Base-by-base conservation (phyloP, 2,113 vertebrate genomes). In the Podilymbus podiceps region DNA sequence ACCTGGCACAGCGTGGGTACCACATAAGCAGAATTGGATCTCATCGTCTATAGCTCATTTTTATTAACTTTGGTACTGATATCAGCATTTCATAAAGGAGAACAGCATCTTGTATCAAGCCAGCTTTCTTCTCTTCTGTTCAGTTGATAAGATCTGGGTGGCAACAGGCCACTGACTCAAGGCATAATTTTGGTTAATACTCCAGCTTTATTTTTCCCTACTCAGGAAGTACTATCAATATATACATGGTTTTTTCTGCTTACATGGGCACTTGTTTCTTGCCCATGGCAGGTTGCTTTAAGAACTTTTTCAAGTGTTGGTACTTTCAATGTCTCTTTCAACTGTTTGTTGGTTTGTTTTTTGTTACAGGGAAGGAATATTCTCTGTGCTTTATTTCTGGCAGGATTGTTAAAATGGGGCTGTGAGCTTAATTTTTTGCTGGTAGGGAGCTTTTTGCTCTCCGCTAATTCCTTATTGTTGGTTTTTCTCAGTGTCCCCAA, bases 1-100 rank as follows among this genome's bases (percentile, higher is more conserved):
- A 74, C 64, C 56, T 89, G 93, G 76, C 83, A 90, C 68, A 60
- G 68, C 35, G 64, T 38, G 30, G 82, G 59, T 86, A 78, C 33
- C 15, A 21, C 76, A 42, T 83, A 84, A 93, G 76, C 72, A 93
- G 84, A 95, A 93, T 38, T 71, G 60, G 58, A 78, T 94, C 86
- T 92, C 83, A 50, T 93, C 21, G 85, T 85, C 74, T 91, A 79
- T 84, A 78, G 73, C 92, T 93, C 76, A 64, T 84, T 95, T 93
- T 93, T 95, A 92, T 88, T 84, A 88, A 93, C 84, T 94, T 89
- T 40, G 23, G 49, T 95, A 93, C 68, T 23, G 8, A 62, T 92
- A 84, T 73, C 80, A 89, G 49, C 83, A 60, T 94, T 80, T 84
- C 23, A 72, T 81, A 88, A 93, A 90, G 59, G 82, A 85, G 90